Base-by-base conservation (phyloP, 1,140 invertebrate genomes). In the Diprion similis region DNA sequence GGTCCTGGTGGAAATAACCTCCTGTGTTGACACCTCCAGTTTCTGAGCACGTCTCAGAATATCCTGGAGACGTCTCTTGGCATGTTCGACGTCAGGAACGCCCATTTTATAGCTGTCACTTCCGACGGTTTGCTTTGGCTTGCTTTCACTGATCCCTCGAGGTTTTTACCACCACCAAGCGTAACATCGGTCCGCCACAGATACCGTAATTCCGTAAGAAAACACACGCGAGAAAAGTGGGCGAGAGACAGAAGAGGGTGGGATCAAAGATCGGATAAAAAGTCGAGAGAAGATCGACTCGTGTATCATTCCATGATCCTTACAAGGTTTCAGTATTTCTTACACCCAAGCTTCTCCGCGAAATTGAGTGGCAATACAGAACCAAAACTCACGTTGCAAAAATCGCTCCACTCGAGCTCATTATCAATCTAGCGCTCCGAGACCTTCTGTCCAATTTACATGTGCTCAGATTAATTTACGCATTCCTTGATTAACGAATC, bases 11-110 rank as follows among this genome's bases (percentile, higher is more conserved):
- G 78, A 78, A 67, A 85, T 77, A 24, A 85, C 76, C 70, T 84
- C 82, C 70, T 82, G 75, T 37, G 79, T 74, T 10, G 81, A 76
- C 68, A 85, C 71, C 65, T 84, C 83, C n/a, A 85, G 76, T 68
- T 84, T 83, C 69, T 80, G 76, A 11, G 84, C 83, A 64, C 79
- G 81, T 68, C 74, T 79, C n/a, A 85, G 74, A 68, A 85, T 85
- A 19, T 81, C 83, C 68, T 79, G 78, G 0, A 85, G 79, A 13
- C 83, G 77, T 51, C 77, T 78, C 70, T 83, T 80, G 59, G 84
- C 84, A 66, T 82, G 82, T 59, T 83, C 81, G n/a, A 84, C 80
- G 66, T 81, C 82, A 18, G 80, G 78, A 72, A 78, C 71, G 59
- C 76, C 79, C 82, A 83, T 83, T 73, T 78, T 76, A 19, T 13